Base-by-base conservation (phyloP, 2,113 vertebrate genomes). In the Cercocebus atys region DNA sequence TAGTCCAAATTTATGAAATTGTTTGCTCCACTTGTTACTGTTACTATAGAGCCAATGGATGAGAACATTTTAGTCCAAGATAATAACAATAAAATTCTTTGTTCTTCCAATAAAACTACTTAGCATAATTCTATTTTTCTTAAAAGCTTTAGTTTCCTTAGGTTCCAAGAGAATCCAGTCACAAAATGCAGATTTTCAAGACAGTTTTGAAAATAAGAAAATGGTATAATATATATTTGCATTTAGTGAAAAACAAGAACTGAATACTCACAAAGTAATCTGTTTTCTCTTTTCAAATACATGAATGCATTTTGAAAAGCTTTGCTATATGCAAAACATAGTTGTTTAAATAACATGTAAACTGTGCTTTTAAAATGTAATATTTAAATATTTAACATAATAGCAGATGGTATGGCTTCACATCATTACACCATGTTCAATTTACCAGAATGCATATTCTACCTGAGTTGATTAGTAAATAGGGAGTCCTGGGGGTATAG, bases 341-440 rank as follows among this genome's bases (percentile, higher is more conserved):
- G 11, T 59, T 93, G 61, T 80, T 43, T 83, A 57, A 93, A 32
- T 79, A 80, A 88, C n/a, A 79, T 50, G 50, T 12, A 88, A 91
- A 83, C 57, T 75, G 72, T 91, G 12, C 70, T 83, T 91, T 92
- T 43, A 96, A 78, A 93, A 75, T 43, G 86, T 86, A 88, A 73
- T 61, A 95, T 72, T 97, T 95, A 93, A 95, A 95, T 93, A 96
- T 64, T 87, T 68, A 93, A 61, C 70, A 38, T 50, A 89, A 94
- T 7, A 87, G 94, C 93, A 97, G 85, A 96, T 93, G 82, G 93
- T 66, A 22, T 73, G 57, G 90, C 43, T 94, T 68, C 86, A 82
- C 55, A 95, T 92, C 93, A 95, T 84, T 89, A 94, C 43, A 80
- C 72, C 5, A 3, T 76, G 83, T 47, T 90, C 81, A 97, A 25